Base-by-base conservation (phyloP, 2,113 vertebrate species). In the Cavia aperea region DNA sequence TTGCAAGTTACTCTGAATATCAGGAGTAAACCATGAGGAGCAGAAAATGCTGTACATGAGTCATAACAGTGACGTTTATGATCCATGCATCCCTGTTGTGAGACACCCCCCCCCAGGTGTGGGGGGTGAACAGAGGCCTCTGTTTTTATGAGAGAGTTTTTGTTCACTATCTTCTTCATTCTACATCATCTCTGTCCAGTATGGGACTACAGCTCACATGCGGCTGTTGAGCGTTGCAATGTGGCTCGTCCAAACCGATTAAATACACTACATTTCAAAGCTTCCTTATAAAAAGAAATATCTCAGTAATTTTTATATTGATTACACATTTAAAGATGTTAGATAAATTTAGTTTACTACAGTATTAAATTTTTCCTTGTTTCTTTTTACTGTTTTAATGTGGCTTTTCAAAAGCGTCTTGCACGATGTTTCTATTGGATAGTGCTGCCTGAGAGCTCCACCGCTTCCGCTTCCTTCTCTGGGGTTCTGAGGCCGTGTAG, bases 141-240 rank as follows among this genome's bases (percentile, higher is more conserved):
- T 63, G 39, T 39, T 39, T 39, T 39, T 39, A 39, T 39, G 39
- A 39, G 39, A 39, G 39, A 11, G 23, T 58, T 84, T 84, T 58
- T 81, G 33, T 77, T 66, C 86, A 79, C 49, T 49, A 18, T 39
- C 49, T 68, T 94, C 90, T 72, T 89, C 93, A 82, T 88, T 89
- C 63, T 62, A 86, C 9, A 79, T 2, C 31, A 89, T n/a, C n/a
- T 51, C 46, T 56, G 8, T 72, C 56, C 58, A 21, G 39, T 29
- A 54, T 0, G 24, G 31, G 39, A 88, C 63, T 62, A 46, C 24
- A 16, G 39, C 31, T 70, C 81, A 84, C 79, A 39, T 0, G 9
- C 56, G 43, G 31, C 78, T 78, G 5, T 2, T 65, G 79, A 72
- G 23, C 39, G 65, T 23, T 88, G 82, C 91, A 83, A 78, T 79